These are phyloP conservation scores for Acanthoscelides obtectus DNA, from an alignment of 2,888 invertebrate species.

Conservation along the genomic window DNA sequence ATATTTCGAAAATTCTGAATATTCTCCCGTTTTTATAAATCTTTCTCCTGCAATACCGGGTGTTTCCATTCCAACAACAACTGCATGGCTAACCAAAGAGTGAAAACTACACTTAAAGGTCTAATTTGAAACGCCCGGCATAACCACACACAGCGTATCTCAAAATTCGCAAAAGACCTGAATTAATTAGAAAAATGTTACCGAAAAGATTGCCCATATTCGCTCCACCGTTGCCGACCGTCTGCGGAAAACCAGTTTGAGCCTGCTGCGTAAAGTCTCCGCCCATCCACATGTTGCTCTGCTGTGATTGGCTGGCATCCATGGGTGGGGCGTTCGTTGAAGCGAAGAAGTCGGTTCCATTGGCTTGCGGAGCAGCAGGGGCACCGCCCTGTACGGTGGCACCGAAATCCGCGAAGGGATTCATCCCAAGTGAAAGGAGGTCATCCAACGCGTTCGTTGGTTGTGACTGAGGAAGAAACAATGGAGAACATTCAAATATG, in stretches of 20 bases:
- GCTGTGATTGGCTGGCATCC: constrained; percentile 17
- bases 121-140: too few relatives aligned
- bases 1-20: too few relatives aligned
- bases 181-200: constrained; percentile 12
- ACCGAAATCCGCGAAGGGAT: constrained; percentile 83
- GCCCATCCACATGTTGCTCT: constrained; percentile 35
- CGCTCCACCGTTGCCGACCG: constrained; percentile 1
- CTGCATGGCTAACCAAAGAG: too few relatives aligned
- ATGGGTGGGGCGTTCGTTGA: constrained; percentile 32
- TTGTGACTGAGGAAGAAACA: constrained; percentile 18
- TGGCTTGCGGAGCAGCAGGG: constrained; percentile 22
- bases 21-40: too few relatives aligned
- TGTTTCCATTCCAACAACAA: too few relatives aligned
- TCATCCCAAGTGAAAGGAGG: constrained; percentile 62
- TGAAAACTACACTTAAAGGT: too few relatives aligned
- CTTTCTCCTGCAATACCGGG: too few relatives aligned
- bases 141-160: too few relatives aligned
- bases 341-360: constrained; percentile 36
- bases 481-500: too few relatives aligned
- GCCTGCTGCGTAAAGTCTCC: constrained; percentile 31
- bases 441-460: constrained; percentile 71
- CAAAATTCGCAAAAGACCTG: too few relatives aligned
- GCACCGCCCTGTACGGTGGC: constrained; percentile 27
- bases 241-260: constrained; percentile 21
- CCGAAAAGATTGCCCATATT: neutral